These are phyloP conservation scores for Spodoptera picta DNA, from an alignment of 2,888 invertebrate species.

Conservation along the genomic window DNA sequence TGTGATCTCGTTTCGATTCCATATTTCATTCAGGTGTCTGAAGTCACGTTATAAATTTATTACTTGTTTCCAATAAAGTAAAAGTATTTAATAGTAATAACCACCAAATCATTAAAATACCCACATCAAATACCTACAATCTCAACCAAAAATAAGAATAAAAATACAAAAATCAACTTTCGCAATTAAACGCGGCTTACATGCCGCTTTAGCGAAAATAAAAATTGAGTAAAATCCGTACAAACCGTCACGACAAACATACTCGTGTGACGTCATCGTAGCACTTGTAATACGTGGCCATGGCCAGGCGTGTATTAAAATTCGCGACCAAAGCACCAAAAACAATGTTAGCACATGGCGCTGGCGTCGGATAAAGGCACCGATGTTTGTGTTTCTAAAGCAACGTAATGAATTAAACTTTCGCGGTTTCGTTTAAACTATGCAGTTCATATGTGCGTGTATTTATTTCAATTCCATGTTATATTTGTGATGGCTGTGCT, in stretches of 20 bases:
- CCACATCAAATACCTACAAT: conserved; percentile 6
- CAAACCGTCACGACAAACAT: conserved; percentile 36
- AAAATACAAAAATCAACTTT: conserved; percentile 41
- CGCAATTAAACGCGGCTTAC: conserved; percentile 49
- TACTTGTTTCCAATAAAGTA: no score
- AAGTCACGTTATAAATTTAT: no score
- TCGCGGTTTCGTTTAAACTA: no score
- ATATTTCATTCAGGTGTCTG: no score
- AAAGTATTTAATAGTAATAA: conserved; percentile 2
- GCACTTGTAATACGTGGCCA: conserved; percentile 23
- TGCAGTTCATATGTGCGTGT: no score
- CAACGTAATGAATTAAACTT: no score
- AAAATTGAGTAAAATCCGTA: conserved; percentile 39
- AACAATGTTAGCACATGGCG: conserved; percentile 33
- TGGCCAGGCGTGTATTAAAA: conserved; percentile 33
- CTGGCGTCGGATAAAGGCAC: background rate
- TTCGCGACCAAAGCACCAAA: conserved; percentile 27
- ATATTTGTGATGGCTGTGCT: no score
- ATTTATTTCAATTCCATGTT: no score
- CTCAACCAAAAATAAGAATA: conserved; percentile 8
- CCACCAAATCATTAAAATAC: conserved; percentile 27
- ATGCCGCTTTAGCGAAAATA: conserved; percentile 37
- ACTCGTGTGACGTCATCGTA: conserved; percentile 21
- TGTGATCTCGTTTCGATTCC: no score
- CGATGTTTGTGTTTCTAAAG: no score